These are phyloP conservation scores for Sycophaga agraensis DNA, from an alignment of 1,140 invertebrate species.

Conservation along the genomic window DNA sequence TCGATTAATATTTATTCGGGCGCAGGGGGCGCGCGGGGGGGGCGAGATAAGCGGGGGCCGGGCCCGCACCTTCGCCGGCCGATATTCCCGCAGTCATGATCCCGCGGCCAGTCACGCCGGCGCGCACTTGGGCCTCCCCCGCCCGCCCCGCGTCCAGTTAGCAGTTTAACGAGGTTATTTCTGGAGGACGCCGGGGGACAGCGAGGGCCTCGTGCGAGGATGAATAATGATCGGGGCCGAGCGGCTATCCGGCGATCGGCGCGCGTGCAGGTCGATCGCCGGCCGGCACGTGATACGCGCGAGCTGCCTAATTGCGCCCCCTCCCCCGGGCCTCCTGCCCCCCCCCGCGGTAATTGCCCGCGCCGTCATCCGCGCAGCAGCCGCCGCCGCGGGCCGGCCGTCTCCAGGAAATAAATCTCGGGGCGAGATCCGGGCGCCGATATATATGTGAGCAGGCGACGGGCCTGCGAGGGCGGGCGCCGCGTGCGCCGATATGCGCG, in stretches of 20 bases:
- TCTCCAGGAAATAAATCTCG: not conserved
- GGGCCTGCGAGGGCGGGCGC: not conserved
- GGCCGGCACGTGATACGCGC: not conserved
- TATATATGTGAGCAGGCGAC: too few relatives aligned
- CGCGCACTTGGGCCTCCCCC: not conserved
- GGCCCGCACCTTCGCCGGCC: not conserved
- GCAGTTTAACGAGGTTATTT: slow-evolving; percentile 48
- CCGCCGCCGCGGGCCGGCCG: not conserved
- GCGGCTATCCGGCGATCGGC: not conserved
- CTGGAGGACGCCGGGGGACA: slow-evolving; percentile 36
- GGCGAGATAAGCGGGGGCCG: not conserved
- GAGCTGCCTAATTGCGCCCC: too few relatives aligned
- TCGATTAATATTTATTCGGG: slow-evolving; percentile 19
- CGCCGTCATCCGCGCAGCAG: not conserved
- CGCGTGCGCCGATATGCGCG: slow-evolving; percentile 2
- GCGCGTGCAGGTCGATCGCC: not conserved
- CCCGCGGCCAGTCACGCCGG: slow-evolving; percentile 17
- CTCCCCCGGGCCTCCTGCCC: too few relatives aligned
- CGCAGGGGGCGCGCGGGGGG: not conserved
- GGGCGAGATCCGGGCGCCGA: not conserved
- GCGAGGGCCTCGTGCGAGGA: slow-evolving; percentile 43
- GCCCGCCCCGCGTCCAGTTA: slow-evolving; percentile 32
- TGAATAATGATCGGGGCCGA: slow-evolving; percentile 57
- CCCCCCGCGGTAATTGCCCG: not conserved
- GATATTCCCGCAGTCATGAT: slow-evolving; percentile 14